phyloP scores from a whole-genome alignment of 2,888 invertebrate species.

The Hyppa rectilinea region DNA sequence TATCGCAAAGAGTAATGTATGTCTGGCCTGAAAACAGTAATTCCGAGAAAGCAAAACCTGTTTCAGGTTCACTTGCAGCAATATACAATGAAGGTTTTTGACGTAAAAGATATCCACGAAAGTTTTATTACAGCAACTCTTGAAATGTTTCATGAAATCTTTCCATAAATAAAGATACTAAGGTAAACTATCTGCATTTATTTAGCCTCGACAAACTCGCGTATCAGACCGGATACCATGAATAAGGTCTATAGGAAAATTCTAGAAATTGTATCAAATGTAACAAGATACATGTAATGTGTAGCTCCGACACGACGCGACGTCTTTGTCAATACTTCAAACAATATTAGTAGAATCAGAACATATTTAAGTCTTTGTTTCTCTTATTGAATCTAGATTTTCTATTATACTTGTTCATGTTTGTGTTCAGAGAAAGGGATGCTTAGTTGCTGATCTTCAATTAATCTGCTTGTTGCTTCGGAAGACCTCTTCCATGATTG shows the following conservation, averaged over 20 bases:
- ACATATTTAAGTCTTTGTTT: constrained; percentile 1
- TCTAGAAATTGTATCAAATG: constrained; percentile 17
- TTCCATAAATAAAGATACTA: not conserved
- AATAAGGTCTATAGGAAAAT: not conserved
- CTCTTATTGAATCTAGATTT: constrained; percentile 1
- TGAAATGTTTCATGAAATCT: not conserved
- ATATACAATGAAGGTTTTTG: not conserved
- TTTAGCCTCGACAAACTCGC: not conserved
- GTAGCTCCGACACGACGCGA: not conserved
- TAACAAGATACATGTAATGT: constrained; percentile 16
- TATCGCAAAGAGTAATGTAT: too few relatives aligned
- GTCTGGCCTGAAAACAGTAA: not conserved
- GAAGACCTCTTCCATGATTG: not conserved
- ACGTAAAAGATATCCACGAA: not conserved
- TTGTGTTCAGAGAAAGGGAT: not conserved
- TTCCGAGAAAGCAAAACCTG: not conserved
- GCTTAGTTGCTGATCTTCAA: not conserved
- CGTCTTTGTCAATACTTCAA: constrained; percentile 32
- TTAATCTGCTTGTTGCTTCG: not conserved
- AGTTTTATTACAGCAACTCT: not conserved
- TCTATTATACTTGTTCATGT: not conserved
- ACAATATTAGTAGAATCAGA: constrained; percentile 5
- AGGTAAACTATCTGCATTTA: not conserved
- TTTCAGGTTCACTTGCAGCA: not conserved
- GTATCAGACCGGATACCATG: not conserved